phyloP scores from a whole-genome alignment of 1,140 invertebrate genomes.

The Tribolium castaneum region DNA sequence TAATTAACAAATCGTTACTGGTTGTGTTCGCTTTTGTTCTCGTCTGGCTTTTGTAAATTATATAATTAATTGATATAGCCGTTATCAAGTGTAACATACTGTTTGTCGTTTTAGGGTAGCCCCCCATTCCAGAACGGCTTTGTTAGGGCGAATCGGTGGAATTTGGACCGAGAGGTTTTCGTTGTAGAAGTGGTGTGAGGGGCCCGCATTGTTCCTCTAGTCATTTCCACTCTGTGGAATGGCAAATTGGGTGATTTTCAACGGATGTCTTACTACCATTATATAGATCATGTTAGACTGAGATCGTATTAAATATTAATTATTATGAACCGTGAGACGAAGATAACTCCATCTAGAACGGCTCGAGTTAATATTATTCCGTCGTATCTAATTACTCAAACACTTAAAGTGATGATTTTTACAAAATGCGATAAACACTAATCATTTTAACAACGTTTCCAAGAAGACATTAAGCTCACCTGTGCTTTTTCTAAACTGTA shows the following conservation, averaged over 20 bases:
- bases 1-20: conserved; percentile 8
- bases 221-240: conserved; percentile 31
- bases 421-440: background rate
- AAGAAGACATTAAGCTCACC: conserved; percentile 34
- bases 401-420: background rate
- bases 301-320: conserved; percentile 33
- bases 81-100: conserved; percentile 26
- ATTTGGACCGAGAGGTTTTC: conserved; percentile 22
- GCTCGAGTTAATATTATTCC: conserved; percentile 15
- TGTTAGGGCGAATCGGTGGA: conserved; percentile 11
- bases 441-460: conserved; percentile 34
- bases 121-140: background rate
- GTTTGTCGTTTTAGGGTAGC: conserved; percentile 16
- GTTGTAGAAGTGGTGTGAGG: background rate
- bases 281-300: conserved; percentile 32
- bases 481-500: background rate
- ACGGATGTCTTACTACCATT: conserved; percentile 33
- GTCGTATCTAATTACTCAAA: background rate
- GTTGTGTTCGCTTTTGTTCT: background rate
- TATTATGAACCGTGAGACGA: conserved; percentile 27
- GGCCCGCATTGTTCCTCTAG: conserved; percentile 24
- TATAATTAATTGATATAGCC: conserved; percentile 15
- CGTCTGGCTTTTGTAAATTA: background rate
- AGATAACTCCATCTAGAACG: background rate
- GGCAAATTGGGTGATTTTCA: conserved; percentile 33